These are phyloP conservation scores for Schizopygopsis malacanthus DNA, from an alignment of 2,797 vertebrate genomes.

Conservation along the genomic window DNA sequence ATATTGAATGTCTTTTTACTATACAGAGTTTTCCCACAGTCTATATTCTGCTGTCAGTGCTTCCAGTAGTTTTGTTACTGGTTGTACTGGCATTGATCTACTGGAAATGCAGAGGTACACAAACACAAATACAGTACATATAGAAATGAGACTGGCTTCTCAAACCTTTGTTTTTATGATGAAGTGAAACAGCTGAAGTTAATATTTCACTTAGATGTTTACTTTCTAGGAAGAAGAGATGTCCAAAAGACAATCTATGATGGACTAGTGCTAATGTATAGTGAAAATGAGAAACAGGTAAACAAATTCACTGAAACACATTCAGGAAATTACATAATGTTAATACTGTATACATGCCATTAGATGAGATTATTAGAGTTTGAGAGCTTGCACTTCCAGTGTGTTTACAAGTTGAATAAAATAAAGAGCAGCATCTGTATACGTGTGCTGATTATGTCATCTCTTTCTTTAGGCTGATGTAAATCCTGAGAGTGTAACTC, in stretches of 20 bases:
- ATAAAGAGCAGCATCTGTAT: too few relatives aligned
- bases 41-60: not conserved
- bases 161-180: not conserved
- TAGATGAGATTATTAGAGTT: not conserved
- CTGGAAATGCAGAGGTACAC: slow-evolving; percentile 13
- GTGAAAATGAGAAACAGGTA: not conserved
- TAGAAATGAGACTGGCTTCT: not conserved
- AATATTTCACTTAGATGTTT: not conserved
- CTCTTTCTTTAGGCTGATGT: not conserved
- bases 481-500: not conserved
- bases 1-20: not conserved
- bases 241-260: not conserved
- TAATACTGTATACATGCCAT: not conserved
- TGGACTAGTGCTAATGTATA: not conserved
- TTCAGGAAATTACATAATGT: not conserved
- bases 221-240: not conserved
- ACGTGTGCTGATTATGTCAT: not conserved
- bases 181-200: not conserved
- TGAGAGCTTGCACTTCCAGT: not conserved
- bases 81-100: not conserved
- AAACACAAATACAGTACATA: not conserved
- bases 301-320: not conserved
- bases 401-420: not conserved
- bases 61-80: not conserved
- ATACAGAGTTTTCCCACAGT: not conserved